Base-by-base conservation (phyloP, 2,888 invertebrate species). In the Chamaedrilus cognettii region DNA sequence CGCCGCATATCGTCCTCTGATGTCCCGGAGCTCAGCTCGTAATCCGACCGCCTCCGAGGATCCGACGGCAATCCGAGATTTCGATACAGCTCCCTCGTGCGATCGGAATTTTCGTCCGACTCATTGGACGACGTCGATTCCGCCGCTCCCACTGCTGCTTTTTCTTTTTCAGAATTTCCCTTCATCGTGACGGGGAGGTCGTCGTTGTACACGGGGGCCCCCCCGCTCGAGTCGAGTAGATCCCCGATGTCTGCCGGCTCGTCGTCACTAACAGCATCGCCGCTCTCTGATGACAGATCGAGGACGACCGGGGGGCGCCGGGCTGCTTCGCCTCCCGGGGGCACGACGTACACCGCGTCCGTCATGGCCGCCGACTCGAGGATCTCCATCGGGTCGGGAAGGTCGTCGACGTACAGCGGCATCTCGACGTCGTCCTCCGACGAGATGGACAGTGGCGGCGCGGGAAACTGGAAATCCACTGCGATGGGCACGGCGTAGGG, bases 281-380 rank as follows among this genome's bases (percentile, higher is more conserved):
- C 49, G 23, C 62, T 62, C n/a, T 49, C 50, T n/a, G 62, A 62
- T n/a, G 62, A 62, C 50, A 62, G 52, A 31, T 62, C 62, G 3
- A 62, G 62, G 2, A 62, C 30, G 28, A 33, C 51, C 2, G 61
- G 28, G 7, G 11, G 42, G 15, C 50, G n/a, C 4, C 31, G 49
- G 19, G 42, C 42, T 42, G 42, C 42, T 11, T 7, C 11, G 11
- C 5, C 55, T 30, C 51, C 52, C 19, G n/a, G 26, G n/a, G n/a
- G 1, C 4, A 62, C 62, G n/a, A 30, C 31, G 32, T 50, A 49
- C n/a, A 28, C 28, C 3, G 50, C 31, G 26, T 23, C 30, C 49
- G 32, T 23, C 15, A 51, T 31, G 7, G 62, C 49, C 19, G 50
- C 62, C 28, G 51, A 51, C 15, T 62, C 51, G 26, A 51, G 52